A percentile compares a stretch with the other conserved stretches of the same genome.
Conservation (phyloP, 2,888 invertebrate species). For the Metallyticus violacea region DNA sequence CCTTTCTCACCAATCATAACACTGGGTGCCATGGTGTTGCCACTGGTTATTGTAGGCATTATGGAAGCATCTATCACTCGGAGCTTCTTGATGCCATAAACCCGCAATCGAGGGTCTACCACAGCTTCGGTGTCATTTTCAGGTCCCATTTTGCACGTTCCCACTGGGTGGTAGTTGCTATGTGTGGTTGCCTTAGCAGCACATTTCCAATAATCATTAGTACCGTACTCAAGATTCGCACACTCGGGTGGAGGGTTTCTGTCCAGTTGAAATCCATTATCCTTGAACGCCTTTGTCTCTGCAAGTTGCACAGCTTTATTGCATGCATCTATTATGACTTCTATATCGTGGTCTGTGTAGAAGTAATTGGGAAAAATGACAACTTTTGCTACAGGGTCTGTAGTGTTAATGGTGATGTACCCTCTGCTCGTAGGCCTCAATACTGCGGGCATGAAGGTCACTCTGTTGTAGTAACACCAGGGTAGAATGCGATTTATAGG, state of each 20-base stretch:
- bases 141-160: slow-evolving; percentile 71
- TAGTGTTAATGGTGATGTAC: slow-evolving; percentile 40
- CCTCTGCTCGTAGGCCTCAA: slow-evolving; percentile 37
- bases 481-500: background rate
- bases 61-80: slow-evolving; percentile 45
- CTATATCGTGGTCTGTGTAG: slow-evolving; percentile 40
- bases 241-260: slow-evolving; percentile 59
- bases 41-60: slow-evolving; percentile 43
- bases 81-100: slow-evolving; percentile 40
- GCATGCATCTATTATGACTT: slow-evolving; percentile 57
- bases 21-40: slow-evolving; percentile 44
- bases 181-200: slow-evolving; percentile 62
- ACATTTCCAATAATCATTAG: slow-evolving; percentile 65
- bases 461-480: background rate
- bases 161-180: slow-evolving; percentile 67
- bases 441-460: slow-evolving; percentile 5
- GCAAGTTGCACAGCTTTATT: slow-evolving; percentile 48
- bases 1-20: slow-evolving; percentile 46
- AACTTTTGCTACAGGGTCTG: slow-evolving; percentile 44
- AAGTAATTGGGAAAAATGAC: slow-evolving; percentile 47
- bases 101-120: slow-evolving; percentile 53
- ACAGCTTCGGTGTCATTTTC: slow-evolving; percentile 59
- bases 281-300: slow-evolving; percentile 56
- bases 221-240: slow-evolving; percentile 54
- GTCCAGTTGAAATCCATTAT: slow-evolving; percentile 55